A percentile compares a stretch with the other conserved stretches of the same genome.
phyloP scores from a whole-genome alignment of 2,797 vertebrate genomes.

The Sitta carolinensis region DNA sequence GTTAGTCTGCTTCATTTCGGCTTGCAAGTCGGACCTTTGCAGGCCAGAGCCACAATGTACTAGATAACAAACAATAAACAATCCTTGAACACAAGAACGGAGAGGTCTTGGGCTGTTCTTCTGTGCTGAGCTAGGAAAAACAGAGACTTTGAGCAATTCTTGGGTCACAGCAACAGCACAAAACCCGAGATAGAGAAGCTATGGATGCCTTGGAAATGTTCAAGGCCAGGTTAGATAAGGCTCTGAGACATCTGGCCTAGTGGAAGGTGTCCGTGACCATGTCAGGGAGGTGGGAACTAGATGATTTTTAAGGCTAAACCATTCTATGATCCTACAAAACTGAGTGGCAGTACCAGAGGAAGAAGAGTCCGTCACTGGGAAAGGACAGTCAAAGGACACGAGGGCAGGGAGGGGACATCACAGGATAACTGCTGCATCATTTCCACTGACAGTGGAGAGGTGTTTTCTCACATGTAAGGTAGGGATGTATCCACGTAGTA shows the following conservation, averaged over 20 bases:
- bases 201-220: not conserved
- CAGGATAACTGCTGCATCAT: too few species aligned
- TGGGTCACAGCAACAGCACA: too few species aligned
- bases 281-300: not conserved
- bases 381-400: not conserved
- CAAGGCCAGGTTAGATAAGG: not conserved
- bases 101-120: too few species aligned
- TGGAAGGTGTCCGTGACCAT: not conserved
- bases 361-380: not conserved
- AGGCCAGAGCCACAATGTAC: too few species aligned
- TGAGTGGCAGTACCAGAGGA: not conserved
- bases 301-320: not conserved
- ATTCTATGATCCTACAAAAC: not conserved
- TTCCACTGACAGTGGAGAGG: not conserved
- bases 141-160: too few species aligned
- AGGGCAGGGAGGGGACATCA: not conserved
- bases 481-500: accelerated
- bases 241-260: not conserved
- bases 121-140: too few species aligned
- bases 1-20: too few species aligned
- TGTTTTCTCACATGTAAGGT: accelerated
- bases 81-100: too few species aligned
- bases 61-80: too few species aligned
- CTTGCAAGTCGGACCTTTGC: too few species aligned
- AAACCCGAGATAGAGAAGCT: not conserved